phyloP scores from a whole-genome alignment of 2,797 vertebrate genomes.

The Macrochelys suwanniensis region DNA sequence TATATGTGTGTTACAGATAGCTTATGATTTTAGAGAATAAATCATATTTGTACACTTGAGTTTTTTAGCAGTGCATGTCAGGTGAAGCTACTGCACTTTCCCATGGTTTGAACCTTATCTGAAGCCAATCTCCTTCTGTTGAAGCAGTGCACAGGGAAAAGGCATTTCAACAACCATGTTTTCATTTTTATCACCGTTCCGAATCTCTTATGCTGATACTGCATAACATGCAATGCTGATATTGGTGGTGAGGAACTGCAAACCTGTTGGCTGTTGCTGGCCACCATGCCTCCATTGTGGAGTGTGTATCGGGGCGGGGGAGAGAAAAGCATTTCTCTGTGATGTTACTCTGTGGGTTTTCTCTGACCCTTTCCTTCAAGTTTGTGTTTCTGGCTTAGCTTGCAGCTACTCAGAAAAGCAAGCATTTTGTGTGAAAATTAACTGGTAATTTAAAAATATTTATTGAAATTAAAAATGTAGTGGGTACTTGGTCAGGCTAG shows the following conservation, averaged over 20 bases:
- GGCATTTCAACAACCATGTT: background rate
- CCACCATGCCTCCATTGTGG: background rate
- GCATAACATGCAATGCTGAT: background rate
- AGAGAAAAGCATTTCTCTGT: background rate
- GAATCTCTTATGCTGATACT: background rate
- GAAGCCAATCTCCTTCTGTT: background rate
- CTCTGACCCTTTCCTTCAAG: background rate
- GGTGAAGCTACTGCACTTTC: background rate
- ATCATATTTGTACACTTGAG: background rate
- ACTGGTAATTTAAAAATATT: background rate
- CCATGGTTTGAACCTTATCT: background rate
- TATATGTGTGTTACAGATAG: background rate
- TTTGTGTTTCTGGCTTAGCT: background rate
- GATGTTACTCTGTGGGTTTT: background rate
- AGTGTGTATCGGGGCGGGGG: background rate
- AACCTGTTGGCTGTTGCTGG: background rate
- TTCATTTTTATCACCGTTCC: background rate
- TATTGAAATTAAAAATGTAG: background rate
- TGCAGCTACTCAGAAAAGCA: background rate
- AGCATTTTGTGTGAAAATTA: background rate
- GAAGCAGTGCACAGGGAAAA: background rate
- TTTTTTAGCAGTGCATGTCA: background rate
- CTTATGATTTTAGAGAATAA: background rate
- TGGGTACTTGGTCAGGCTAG: background rate
- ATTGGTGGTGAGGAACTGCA: background rate